These are phyloP conservation scores for Ceratosolen solmsi DNA, from an alignment of 1,140 invertebrate species.

Conservation along the genomic window DNA sequence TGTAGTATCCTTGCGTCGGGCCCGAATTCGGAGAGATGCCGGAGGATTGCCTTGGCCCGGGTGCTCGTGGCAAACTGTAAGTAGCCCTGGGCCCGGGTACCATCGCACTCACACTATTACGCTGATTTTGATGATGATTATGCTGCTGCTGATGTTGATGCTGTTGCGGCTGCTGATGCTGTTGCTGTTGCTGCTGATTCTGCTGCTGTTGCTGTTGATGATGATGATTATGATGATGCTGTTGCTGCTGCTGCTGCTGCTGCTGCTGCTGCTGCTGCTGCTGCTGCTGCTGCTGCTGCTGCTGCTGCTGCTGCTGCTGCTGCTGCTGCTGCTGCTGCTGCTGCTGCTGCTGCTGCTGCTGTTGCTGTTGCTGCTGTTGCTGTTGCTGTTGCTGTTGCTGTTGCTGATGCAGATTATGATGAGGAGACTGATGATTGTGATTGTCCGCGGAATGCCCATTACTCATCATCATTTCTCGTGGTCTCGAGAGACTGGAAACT, in stretches of 20 bases:
- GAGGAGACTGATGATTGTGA: constrained; percentile 54
- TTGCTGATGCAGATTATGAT: constrained; percentile 66
- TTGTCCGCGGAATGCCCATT: constrained; percentile 56
- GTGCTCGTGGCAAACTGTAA: constrained; percentile 71
- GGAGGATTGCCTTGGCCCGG: constrained; percentile 62
- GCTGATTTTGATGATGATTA: constrained; percentile 48
- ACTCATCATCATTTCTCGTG: constrained; percentile 66
- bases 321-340: constrained; percentile 61
- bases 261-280: constrained; percentile 50
- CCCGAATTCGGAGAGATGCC: constrained; percentile 49
- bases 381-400: constrained; percentile 42
- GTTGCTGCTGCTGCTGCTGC: constrained; percentile 61
- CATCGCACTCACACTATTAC: constrained; percentile 55
- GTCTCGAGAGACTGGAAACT: constrained; percentile 67
- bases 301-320: constrained; percentile 59
- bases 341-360: constrained; percentile 57
- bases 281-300: constrained; percentile 59
- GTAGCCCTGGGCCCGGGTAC: constrained; percentile 68
- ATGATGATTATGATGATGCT: constrained; percentile 52
- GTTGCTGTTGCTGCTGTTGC: constrained; percentile 54
- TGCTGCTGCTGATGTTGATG: constrained; percentile 50
- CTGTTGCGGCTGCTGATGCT: constrained; percentile 54
- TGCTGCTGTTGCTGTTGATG: constrained; percentile 65
- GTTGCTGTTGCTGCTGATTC: constrained; percentile 49
- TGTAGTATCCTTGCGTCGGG: constrained; percentile 72